Percentiles rank a stretch among this genome's conserved stretches.
Evolutionary conservation across 1,140 invertebrate species (phyloP).

Genomic region (Drosophila kikkawai): DNA sequence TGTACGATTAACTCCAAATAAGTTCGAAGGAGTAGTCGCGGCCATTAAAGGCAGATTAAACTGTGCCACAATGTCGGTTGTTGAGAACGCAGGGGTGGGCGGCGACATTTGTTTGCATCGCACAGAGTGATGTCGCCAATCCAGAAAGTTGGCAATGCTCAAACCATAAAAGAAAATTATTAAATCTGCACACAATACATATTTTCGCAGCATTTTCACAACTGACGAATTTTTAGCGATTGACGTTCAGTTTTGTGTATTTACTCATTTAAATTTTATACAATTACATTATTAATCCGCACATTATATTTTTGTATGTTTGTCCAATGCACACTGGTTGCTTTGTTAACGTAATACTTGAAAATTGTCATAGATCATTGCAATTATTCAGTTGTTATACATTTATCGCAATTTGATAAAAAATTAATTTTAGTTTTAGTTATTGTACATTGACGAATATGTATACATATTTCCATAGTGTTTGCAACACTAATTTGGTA

Average conservation of each 20-base stretch:
- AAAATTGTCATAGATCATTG: no score
- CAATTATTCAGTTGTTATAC: not conserved
- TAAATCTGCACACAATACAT: conserved; percentile 3
- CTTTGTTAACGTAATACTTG: not conserved
- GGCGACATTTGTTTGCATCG: conserved; percentile 16
- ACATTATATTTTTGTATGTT: not conserved
- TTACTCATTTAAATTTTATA: conserved; percentile 8
- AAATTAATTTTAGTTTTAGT: not conserved
- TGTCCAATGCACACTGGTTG: not conserved
- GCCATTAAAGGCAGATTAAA: conserved; percentile 57
- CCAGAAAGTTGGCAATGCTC: conserved; percentile 17
- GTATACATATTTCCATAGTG: conserved; percentile 4
- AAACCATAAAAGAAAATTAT: conserved; percentile 17
- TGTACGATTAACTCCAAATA: conserved; percentile 34
- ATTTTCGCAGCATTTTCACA: conserved; percentile 25
- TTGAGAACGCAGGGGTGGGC: conserved; percentile 27
- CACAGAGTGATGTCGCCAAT: conserved; percentile 12
- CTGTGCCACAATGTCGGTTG: conserved; percentile 76
- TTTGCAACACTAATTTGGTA: not conserved
- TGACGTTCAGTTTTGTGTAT: not conserved
- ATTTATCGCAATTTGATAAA: not conserved
- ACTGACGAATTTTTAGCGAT: not conserved
- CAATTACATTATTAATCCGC: conserved; percentile 9
- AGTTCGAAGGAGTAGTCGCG: conserved; percentile 33
- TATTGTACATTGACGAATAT: not conserved